Base-by-base conservation (phyloP, 2,888 invertebrate genomes). In the Steinernema carpocapsae region DNA sequence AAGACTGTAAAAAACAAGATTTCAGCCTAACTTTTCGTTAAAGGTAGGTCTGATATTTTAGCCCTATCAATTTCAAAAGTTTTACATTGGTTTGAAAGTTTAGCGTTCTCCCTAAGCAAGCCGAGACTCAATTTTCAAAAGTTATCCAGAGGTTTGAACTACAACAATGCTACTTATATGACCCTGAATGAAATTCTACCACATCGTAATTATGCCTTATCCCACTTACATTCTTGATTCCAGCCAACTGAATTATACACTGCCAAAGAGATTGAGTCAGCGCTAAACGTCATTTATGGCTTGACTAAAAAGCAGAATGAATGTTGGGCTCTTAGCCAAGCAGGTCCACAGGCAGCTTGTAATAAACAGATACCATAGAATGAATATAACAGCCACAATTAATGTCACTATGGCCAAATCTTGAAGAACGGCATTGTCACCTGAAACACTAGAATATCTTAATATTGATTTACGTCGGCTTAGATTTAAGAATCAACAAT, bases 251-350 rank as follows among this genome's bases (percentile, higher is more conserved):
- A 7, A 56, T 3, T 12, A 56, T 56, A 3, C 24, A 26, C 26
- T 56, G 56, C 56, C 56, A 56, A 26, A 26, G 24, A 12, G n/a
- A 56, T 22, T 56, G 56, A 17, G 24, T 56, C 24, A 56, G 26
- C 24, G 26, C 56, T 56, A 56, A 19, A 56, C 26, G 26, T 56
- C 56, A 19, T 56, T 56, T 10, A 56, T 10, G 6, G 56, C 22
- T 26, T 56, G 56, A 24, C 56, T 56, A 17, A 56, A 56, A 22
- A 56, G 26, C 26, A 56, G 22, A 7, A 56, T 26, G 26, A 56
- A 56, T 4, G 56, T 56, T 6, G 56, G 26, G 17, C 56, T 56
- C 17, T 56, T 56, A 19, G 56, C 4, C 6, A 56, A 19, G 26
- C 56, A 56, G 26, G 6, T 24, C 7, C 22, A 26, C 7, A 56